A percentile compares a stretch with the other conserved stretches of the same genome.
Evolutionary conservation across 1,140 invertebrate species (phyloP).

Genomic region (Littorina saxatilis): DNA sequence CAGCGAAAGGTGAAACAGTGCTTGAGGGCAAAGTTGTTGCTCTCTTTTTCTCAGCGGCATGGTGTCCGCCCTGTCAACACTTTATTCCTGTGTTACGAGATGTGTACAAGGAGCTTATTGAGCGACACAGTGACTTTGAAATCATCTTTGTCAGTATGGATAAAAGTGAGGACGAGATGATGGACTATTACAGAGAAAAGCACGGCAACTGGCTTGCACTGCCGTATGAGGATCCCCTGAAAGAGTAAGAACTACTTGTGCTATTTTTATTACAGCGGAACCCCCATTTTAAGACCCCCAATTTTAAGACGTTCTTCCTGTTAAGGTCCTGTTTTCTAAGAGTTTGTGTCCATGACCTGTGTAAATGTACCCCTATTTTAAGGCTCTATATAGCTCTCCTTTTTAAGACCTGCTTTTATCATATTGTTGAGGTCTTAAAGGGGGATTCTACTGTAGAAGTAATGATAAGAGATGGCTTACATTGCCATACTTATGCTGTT

Average conservation of each 20-base stretch:
- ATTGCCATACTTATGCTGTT: no score
- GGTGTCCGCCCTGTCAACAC: constrained; percentile 77
- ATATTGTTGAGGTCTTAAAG: no score
- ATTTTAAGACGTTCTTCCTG: no score
- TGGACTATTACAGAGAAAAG: constrained; percentile 79
- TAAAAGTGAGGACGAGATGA: constrained; percentile 81
- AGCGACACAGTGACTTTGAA: constrained; percentile 80
- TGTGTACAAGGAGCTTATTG: constrained; percentile 79
- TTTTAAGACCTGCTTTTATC: no score
- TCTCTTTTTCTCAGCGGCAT: constrained; percentile 78
- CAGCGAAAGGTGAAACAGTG: constrained; percentile 12
- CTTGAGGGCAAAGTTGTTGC: constrained; percentile 55
- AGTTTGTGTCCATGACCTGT: no score
- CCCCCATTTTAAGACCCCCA: no score
- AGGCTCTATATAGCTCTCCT: no score
- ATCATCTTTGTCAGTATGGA: constrained; percentile 83
- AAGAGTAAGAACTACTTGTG: constrained; percentile 58
- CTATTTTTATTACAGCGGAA: no score
- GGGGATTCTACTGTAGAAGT: no score
- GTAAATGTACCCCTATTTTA: no score
- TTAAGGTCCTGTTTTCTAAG: no score
- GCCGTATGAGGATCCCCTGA: constrained; percentile 53
- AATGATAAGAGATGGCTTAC: no score
- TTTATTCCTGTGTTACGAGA: constrained; percentile 75
- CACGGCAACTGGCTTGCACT: constrained; percentile 61